Evolutionary conservation across 1,140 invertebrate genomes (phyloP).

Genomic region (Octopus bimaculoides): DNA sequence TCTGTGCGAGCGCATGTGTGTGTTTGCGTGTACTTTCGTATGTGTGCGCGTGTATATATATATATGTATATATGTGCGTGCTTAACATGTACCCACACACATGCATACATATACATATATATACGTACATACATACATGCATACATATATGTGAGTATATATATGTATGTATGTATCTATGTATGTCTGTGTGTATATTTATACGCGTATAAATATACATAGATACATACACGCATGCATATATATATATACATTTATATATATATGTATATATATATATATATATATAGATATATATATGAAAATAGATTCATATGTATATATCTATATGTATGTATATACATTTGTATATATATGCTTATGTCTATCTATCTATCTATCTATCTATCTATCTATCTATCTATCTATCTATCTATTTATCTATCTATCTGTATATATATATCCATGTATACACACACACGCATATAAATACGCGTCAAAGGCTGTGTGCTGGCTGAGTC

Average conservation of each 20-base stretch:
- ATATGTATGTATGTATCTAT: background rate
- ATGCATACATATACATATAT: background rate
- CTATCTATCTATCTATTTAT: too few relatives aligned
- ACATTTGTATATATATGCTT: too few relatives aligned
- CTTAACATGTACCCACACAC: background rate
- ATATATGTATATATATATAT: background rate
- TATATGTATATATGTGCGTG: background rate
- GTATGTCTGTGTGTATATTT: background rate
- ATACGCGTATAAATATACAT: background rate
- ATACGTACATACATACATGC: background rate
- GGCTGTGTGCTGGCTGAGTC: too few relatives aligned
- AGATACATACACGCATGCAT: background rate
- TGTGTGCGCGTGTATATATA: background rate
- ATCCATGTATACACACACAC: too few relatives aligned
- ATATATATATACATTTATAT: slow-evolving; percentile 1
- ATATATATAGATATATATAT: background rate
- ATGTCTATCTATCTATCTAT: too few relatives aligned
- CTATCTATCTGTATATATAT: too few relatives aligned
- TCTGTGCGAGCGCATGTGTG: too few relatives aligned
- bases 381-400: too few relatives aligned
- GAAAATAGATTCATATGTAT: too few relatives aligned
- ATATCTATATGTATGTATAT: too few relatives aligned
- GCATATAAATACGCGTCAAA: too few relatives aligned
- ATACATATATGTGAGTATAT: background rate
- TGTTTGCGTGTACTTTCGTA: too few relatives aligned